Base-by-base conservation (phyloP, 2,113 vertebrate genomes). In the Cacatua alba region DNA sequence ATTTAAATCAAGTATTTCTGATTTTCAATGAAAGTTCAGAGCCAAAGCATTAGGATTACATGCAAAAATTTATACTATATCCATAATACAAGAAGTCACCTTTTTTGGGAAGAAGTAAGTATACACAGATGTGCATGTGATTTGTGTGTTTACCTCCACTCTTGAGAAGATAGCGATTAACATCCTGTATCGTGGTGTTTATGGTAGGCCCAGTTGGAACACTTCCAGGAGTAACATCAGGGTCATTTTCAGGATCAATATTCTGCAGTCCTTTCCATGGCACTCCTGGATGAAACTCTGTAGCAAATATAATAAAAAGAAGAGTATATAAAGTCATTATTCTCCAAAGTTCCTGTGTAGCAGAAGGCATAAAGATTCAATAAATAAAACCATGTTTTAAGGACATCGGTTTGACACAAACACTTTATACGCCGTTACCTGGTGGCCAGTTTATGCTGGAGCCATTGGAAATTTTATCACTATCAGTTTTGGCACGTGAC, bases 211-310 rank as follows among this genome's bases (percentile, higher is more conserved):
- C 99, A 6, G 99, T 99, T 57, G 99, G 99, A 95, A 99, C 99
- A 53, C 99, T 99, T 89, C 99, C 99, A 94, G 99, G 99, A 87
- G 99, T 99, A 98, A 99, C 99, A 87, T 99, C 99, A 2, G 99
- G 99, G 97, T 99, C 99, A 81, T 99, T 99, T 97, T 99, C 99
- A 6, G 99, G 99, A 95, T 99, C 99, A 51, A 99, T 99, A 77
- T 99, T 99, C 98, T 99, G 99, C 96, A 99, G 98, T 95, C 99
- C 99, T 98, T 99, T 99, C 99, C 99, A 99, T 23, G 99, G 99
- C 75, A 99, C 99, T 94, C 99, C 99, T 57, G 99, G 99, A 91
- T 99, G 99, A 97, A 99, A 99, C 97, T 99, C 99, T 99, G 95
- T 86, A 88, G n/a, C 62, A 70, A 65, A 63, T 21, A 78, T 23